A percentile compares a stretch with the other conserved stretches of the same genome.
Evolutionary conservation across 2,888 invertebrate species (phyloP).

Genomic region (Tachina grossa): DNA sequence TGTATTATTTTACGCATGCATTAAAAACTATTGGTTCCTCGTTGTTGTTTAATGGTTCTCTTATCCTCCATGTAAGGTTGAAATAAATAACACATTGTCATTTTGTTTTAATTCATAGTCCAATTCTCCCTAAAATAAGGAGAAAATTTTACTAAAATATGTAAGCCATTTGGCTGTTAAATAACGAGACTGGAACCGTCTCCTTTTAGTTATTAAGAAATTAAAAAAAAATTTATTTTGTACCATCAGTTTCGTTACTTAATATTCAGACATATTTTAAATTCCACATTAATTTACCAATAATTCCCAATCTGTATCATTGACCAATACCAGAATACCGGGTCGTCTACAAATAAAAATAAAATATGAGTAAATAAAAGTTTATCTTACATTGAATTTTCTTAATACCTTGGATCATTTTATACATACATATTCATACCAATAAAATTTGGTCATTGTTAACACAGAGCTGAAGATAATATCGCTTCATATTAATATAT

Average conservation of each 20-base stretch:
- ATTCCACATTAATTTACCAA: constrained; percentile 82
- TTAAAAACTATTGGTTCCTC: neutral
- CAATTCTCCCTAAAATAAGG: constrained; percentile 85
- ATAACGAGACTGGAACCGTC: no score
- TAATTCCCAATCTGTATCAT: constrained; percentile 98
- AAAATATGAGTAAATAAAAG: neutral
- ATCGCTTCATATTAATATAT: no score
- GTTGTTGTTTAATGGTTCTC: neutral
- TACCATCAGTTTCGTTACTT: no score
- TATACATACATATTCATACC: no score
- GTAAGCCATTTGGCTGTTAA: no score
- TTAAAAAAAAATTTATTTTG: no score
- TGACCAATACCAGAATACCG: constrained; percentile 96
- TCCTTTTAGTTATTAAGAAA: no score
- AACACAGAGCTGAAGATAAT: no score
- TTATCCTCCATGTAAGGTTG: constrained; percentile 92
- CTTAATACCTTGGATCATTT: no score
- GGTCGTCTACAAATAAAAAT: constrained; percentile 85
- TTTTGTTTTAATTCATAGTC: constrained; percentile 87
- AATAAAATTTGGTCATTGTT: no score
- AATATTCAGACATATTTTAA: neutral
- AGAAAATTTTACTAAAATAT: neutral
- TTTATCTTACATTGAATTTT: no score
- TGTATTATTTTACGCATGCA: neutral
- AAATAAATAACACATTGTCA: constrained; percentile 91